Conservation (phyloP, 1,140 invertebrate genomes). For the Trichomalopsis sarcophagae region DNA sequence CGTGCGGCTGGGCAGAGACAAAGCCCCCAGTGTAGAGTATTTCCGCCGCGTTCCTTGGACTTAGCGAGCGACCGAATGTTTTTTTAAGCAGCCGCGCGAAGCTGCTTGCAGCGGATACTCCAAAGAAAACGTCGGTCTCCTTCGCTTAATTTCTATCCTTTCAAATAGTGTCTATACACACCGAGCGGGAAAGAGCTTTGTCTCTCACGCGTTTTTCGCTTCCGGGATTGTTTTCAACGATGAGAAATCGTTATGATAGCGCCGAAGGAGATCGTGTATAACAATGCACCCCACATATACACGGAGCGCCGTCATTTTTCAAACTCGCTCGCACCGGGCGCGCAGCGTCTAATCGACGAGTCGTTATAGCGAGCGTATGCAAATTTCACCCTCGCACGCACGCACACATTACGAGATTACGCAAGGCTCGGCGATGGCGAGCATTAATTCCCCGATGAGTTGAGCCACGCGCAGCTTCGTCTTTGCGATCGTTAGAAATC, state of each 20-base stretch:
- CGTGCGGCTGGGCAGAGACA: slow-evolving; percentile 27
- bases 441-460: slow-evolving; percentile 27
- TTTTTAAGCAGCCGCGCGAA: slow-evolving; percentile 10
- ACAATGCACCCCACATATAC: not conserved
- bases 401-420: slow-evolving; percentile 27
- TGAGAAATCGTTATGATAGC: not conserved
- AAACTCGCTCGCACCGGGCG: not conserved
- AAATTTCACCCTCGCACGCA: not conserved
- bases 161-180: not conserved
- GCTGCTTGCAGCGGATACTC: not conserved
- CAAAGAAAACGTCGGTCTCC: not conserved
- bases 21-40: not conserved
- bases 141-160: slow-evolving; percentile 26
- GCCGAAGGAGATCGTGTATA: no score
- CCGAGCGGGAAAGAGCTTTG: not conserved
- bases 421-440: not conserved
- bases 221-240: not conserved
- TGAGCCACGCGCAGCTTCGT: not conserved
- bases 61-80: slow-evolving; percentile 14
- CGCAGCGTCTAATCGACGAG: not conserved
- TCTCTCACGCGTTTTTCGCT: not conserved
- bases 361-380: not conserved
- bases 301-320: not conserved
- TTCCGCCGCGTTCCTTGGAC: slow-evolving; percentile 27
- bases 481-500: slow-evolving; percentile 7